Percentiles rank a stretch among this genome's conserved stretches.
phyloP scores from a whole-genome alignment of 2,888 invertebrate species.

The Pocota personata region DNA sequence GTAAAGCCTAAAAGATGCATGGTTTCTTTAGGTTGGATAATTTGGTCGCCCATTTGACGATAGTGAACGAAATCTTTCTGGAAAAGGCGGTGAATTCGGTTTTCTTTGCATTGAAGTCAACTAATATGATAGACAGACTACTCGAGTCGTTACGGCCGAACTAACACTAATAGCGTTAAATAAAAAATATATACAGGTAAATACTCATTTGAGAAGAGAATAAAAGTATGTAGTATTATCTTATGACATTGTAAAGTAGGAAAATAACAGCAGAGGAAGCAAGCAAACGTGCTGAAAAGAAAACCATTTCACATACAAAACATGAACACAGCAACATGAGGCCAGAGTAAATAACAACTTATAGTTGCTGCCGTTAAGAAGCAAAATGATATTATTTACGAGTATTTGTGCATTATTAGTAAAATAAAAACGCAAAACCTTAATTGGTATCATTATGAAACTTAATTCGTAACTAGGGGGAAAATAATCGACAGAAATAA shows the following conservation, averaged over 20 bases:
- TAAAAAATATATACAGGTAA: not conserved
- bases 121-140: no score
- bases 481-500: conserved; percentile 51
- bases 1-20: no score
- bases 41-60: no score
- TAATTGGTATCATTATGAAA: conserved; percentile 21
- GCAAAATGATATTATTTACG: conserved; percentile 58
- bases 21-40: no score
- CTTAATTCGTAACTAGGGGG: conserved; percentile 21
- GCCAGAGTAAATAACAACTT: conserved; percentile 28
- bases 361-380: conserved; percentile 36
- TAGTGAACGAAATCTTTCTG: no score
- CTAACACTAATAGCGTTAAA: not conserved
- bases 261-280: conserved; percentile 49
- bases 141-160: no score
- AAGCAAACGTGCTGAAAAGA: conserved; percentile 58
- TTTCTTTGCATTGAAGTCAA: no score
- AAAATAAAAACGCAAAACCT: conserved; percentile 39
- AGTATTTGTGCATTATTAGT: conserved; percentile 56
- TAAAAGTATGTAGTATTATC: not conserved
- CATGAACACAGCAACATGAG: conserved; percentile 58
- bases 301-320: conserved; percentile 56
- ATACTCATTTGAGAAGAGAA: not conserved
- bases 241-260: not conserved
- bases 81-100: no score